phyloP scores from a whole-genome alignment of 2,888 invertebrate genomes.

The Oxyteleia sp. region DNA sequence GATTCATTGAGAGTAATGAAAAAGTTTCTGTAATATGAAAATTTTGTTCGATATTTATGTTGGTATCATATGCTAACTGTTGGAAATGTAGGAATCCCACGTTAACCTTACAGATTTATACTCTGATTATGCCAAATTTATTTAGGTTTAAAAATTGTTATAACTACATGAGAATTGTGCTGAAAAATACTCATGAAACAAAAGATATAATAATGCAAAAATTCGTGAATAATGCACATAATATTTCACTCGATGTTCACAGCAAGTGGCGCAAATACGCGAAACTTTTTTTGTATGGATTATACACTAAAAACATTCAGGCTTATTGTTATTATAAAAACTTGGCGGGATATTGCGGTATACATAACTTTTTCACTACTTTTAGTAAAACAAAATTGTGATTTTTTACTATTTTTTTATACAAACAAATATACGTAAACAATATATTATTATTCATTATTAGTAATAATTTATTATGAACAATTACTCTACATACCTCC shows the following conservation, averaged over 20 bases:
- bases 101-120: neutral
- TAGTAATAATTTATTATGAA: constrained; percentile 13
- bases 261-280: neutral
- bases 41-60: no score
- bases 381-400: constrained; percentile 14
- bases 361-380: constrained; percentile 21
- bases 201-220: constrained; percentile 10
- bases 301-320: constrained; percentile 8
- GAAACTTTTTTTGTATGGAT: neutral
- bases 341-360: constrained; percentile 11
- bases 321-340: constrained; percentile 6
- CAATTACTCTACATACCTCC: constrained; percentile 7
- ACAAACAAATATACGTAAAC: constrained; percentile 14
- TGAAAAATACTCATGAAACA: constrained; percentile 7
- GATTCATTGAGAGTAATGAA: neutral
- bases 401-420: constrained; percentile 8
- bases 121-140: constrained; percentile 7
- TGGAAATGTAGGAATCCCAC: neutral
- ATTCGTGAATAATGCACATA: constrained; percentile 10
- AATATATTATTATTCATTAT: constrained; percentile 21
- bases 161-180: neutral
- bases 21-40: neutral
- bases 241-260: constrained; percentile 1
- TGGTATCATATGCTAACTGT: neutral
- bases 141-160: constrained; percentile 16